Conservation (phyloP, 2,113 vertebrate species). For the Corythornis vintsioides region DNA sequence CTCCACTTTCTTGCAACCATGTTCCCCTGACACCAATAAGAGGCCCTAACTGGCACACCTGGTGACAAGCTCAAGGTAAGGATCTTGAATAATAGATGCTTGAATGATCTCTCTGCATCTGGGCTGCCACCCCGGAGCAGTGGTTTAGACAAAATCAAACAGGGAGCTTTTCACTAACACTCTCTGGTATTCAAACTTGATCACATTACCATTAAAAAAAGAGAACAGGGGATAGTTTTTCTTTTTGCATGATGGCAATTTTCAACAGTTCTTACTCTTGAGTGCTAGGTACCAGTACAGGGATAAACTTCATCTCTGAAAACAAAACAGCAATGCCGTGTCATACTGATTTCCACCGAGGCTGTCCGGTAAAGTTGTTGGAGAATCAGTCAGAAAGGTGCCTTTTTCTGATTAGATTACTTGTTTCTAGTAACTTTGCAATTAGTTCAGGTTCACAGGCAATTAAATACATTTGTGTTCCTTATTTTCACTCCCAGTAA, state of each 20-base stretch:
- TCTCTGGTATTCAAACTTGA: not conserved
- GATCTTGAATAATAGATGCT: not conserved
- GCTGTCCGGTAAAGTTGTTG: not conserved
- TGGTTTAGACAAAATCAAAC: not conserved
- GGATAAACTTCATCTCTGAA: not conserved
- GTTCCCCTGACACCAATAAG: not conserved
- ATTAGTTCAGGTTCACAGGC: conserved; percentile 37
- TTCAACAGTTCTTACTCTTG: not conserved
- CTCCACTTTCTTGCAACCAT: not conserved
- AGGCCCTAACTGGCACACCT: not conserved
- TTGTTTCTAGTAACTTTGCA: conserved; percentile 5
- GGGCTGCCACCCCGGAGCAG: not conserved
- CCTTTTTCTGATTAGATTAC: not conserved
- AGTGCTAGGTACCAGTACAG: not conserved
- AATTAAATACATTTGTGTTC: not conserved
- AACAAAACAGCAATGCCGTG: not conserved
- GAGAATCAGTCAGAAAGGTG: not conserved
- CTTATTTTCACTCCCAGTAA: conserved; percentile 9
- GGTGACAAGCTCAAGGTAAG: not conserved
- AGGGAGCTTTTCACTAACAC: not conserved
- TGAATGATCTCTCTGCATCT: not conserved
- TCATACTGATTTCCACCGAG: not conserved
- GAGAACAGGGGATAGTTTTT: not conserved
- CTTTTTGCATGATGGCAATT: not conserved
- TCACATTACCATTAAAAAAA: not conserved